Base-by-base conservation (phyloP, 2,113 vertebrate species). In the Lethenteron camtschaticum region DNA sequence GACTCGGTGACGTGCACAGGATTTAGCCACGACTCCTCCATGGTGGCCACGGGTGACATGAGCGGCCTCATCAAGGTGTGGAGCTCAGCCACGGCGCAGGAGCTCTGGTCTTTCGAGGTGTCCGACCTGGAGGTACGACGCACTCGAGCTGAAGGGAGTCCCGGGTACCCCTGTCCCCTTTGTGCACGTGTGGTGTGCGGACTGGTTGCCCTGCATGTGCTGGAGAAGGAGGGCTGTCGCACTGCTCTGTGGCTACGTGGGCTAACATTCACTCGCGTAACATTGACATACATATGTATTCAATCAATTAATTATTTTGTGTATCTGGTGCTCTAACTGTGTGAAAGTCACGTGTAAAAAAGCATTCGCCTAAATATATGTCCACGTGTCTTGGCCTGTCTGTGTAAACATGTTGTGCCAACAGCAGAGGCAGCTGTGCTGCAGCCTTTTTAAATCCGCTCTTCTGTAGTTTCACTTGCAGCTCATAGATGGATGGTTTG, bases 31-130 rank as follows among this genome's bases (percentile, higher is more conserved):
- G 90, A 96, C 77, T 95, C 91, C 0, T 76, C 81, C 10, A 78
- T 95, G 2, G 87, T 95, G 76, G 90, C 85, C 8, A 83, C 89
- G 0, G 94, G 89, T 4, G 92, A 99, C 78, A 96, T 99, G 94
- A 87, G 89, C 14, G 94, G 94, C 9, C 74, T 92, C 69, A 83
- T 99, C 72, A 96, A 95, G 79, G 92, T 89, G 57, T 99, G 94
- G 94, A 87, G 81, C 58, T 81, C 95, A 16, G 87, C 91, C 60
- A 76, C 78, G 60, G 89, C 87, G 72, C 81, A 87, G 69, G 87
- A 95, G 75, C 78, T 92, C 72, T 96, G 92, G 90, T 90, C 87
- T 59, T 95, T 94, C 1, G 92, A 99, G 75, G 88, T 90, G 59
- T 88, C 83, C 24, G 94, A 96, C 76, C 79, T 99, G 74, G 90